phyloP scores from a whole-genome alignment of 53 echinoderm and acorn worm genomes.

The Astropecten irregularis region DNA sequence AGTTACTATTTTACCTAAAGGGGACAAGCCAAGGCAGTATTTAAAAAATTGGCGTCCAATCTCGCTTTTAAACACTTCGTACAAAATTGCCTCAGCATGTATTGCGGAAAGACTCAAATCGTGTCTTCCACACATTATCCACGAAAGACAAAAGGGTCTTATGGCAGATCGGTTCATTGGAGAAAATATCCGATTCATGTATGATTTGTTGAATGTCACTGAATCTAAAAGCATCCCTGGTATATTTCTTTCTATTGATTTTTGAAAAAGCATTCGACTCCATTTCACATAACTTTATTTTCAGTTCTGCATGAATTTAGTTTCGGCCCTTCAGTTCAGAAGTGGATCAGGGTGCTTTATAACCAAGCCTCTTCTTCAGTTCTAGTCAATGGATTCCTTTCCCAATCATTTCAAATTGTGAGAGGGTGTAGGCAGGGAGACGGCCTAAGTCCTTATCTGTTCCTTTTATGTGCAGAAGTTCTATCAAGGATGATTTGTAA shows the following conservation, averaged over 20 bases:
- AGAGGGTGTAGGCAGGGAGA: background rate
- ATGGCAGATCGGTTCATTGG: conserved; percentile 11
- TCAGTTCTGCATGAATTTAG: background rate
- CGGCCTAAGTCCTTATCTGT: background rate
- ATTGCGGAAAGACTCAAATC: conserved; percentile 25
- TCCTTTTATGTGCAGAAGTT: conserved; percentile 15
- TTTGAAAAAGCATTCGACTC: conserved; percentile 14
- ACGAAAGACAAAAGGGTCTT: background rate
- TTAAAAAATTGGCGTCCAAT: conserved; percentile 49
- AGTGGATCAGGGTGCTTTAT: background rate
- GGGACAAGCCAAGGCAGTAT: conserved; percentile 31
- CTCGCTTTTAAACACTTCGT: conserved; percentile 41
- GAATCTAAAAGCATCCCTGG: conserved; percentile 1
- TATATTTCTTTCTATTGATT: background rate
- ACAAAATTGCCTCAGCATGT: conserved; percentile 4
- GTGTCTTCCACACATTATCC: background rate
- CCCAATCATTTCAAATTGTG: background rate
- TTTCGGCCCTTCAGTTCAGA: conserved; percentile 1
- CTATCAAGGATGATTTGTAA: conserved; percentile 9
- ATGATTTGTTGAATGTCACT: conserved; percentile 5
- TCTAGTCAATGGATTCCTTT: background rate
- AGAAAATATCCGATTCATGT: background rate
- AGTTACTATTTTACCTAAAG: background rate
- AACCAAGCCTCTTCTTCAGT: background rate
- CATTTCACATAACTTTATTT: conserved; percentile 5